Percentiles rank a stretch among this genome's conserved stretches.
These are phyloP conservation scores for Chrysogorgia sp. DNA, from an alignment of 92 coral and sea anemone species.

Conservation along the genomic window DNA sequence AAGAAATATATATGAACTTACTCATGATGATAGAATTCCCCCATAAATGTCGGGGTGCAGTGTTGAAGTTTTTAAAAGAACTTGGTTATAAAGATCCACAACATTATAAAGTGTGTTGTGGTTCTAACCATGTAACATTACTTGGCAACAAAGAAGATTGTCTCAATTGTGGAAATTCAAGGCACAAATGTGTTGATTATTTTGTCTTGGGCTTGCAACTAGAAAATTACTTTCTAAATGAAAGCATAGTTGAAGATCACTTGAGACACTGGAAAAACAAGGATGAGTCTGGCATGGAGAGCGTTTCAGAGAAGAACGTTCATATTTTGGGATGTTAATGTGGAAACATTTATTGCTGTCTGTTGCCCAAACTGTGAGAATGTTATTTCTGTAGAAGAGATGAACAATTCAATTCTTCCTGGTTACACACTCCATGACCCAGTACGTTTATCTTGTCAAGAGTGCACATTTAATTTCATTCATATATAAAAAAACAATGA, in stretches of 20 bases:
- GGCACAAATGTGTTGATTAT: constrained; percentile 56
- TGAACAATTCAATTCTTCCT: constrained; percentile 23
- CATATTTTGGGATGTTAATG: constrained; percentile 63
- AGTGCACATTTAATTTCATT: constrained; percentile 48
- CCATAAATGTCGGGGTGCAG: constrained; percentile 55
- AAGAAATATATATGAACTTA: constrained; percentile 55
- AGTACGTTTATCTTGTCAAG: constrained; percentile 48
- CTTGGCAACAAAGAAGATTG: constrained; percentile 47
- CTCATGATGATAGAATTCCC: constrained; percentile 60
- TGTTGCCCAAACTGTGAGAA: constrained; percentile 64
- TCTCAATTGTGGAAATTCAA: constrained; percentile 59
- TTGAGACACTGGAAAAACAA: constrained; percentile 63
- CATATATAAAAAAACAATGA: constrained; percentile 43
- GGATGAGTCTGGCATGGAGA: constrained; percentile 68
- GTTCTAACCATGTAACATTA: constrained; percentile 52
- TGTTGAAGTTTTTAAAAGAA: constrained; percentile 49
- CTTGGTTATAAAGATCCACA: constrained; percentile 63
- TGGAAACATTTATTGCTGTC: constrained; percentile 53
- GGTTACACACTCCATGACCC: constrained; percentile 23
- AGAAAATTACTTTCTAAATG: constrained; percentile 54
- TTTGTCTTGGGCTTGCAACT: constrained; percentile 64
- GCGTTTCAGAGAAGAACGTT: constrained; percentile 62
- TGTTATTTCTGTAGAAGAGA: constrained; percentile 52
- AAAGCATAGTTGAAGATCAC: constrained; percentile 42
- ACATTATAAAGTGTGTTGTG: constrained; percentile 66